Base-by-base conservation (phyloP, 1,140 invertebrate genomes). In the Drosophila saltans region DNA sequence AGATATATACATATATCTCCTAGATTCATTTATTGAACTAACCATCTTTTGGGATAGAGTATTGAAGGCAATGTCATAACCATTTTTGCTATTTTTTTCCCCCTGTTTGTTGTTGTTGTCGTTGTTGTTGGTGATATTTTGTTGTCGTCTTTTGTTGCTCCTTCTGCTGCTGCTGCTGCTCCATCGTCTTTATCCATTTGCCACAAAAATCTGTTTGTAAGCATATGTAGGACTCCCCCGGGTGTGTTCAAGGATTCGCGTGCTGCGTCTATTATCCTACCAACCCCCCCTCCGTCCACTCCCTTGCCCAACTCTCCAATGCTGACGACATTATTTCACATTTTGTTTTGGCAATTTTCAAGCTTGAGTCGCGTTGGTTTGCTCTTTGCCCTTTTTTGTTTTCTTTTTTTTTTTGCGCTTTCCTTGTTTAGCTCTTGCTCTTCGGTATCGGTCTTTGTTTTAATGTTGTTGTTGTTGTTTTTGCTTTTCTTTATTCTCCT, bases 281-380 rank as follows among this genome's bases (percentile, higher is more conserved):
- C n/a, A n/a, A n/a, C n/a, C n/a, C n/a, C n/a, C 33, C 33, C 45
- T 5, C 33, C 6, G 5, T 7, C 33, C 33, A 36, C 33, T 0
- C 33, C 6, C 33, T 36, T 6, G 1, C 6, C 33, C 33, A 36
- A 16, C 4, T 7, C 33, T 1, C 45, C 21, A 52, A 59, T 76
- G 72, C 74, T 76, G 74, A 76, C 74, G 74, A 76, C 74, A 76
- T 76, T 76, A 76, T 76, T 76, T 76, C 74, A 76, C 74, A 76
- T 76, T 75, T 61, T 75, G 57, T 75, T 75, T 75, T 75, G 72
- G 73, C 72, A 75, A 75, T 75, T 75, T 75, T 72, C 58, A 75
- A 66, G 55, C 55, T 59, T 59, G 57, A 39, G 57, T 59, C 52
- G 10, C 52, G 10, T 39, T 24, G 24, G n/a, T 69, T 62, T 75